Percentiles rank a stretch among this genome's conserved stretches.
Conservation (phyloP, 1,140 invertebrate genomes). For the Danaus plexippus region DNA sequence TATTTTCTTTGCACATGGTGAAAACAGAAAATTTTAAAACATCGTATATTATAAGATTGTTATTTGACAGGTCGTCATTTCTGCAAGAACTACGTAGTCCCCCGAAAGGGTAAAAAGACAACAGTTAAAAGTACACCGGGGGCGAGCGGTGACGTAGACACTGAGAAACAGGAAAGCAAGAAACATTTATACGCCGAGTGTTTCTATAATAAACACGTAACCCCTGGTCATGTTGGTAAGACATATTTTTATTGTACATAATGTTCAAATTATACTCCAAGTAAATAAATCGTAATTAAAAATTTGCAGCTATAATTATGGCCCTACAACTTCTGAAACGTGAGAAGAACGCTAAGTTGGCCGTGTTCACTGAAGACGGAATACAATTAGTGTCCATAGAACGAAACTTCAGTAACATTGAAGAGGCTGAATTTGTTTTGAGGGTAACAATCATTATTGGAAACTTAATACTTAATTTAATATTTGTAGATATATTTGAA, state of each 20-base stretch:
- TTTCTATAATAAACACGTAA: constrained; percentile 55
- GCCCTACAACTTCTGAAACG: constrained; percentile 56
- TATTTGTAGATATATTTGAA: no score
- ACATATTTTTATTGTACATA: no score
- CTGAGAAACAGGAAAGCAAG: constrained; percentile 47
- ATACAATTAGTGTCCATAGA: constrained; percentile 46
- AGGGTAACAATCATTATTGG: constrained; percentile 30
- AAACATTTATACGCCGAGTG: constrained; percentile 52
- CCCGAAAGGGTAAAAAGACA: constrained; percentile 48
- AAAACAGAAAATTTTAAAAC: no score
- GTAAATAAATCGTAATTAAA: constrained; percentile 3
- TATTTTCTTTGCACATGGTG: no score
- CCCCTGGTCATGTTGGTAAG: constrained; percentile 58
- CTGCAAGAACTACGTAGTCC: constrained; percentile 43
- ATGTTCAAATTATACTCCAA: no score
- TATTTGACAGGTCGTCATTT: constrained; percentile 51
- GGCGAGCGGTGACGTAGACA: constrained; percentile 34
- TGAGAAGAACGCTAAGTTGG: constrained; percentile 50
- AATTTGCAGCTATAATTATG: constrained; percentile 49
- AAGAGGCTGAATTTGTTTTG: constrained; percentile 49
- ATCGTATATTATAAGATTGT: no score
- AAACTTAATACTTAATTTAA: no score
- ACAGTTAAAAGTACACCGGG: constrained; percentile 24
- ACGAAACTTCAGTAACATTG: constrained; percentile 47
- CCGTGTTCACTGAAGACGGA: constrained; percentile 56